Evolutionary conservation across 2,113 vertebrate genomes (phyloP).

Genomic region (Microcebus murinus): DNA sequence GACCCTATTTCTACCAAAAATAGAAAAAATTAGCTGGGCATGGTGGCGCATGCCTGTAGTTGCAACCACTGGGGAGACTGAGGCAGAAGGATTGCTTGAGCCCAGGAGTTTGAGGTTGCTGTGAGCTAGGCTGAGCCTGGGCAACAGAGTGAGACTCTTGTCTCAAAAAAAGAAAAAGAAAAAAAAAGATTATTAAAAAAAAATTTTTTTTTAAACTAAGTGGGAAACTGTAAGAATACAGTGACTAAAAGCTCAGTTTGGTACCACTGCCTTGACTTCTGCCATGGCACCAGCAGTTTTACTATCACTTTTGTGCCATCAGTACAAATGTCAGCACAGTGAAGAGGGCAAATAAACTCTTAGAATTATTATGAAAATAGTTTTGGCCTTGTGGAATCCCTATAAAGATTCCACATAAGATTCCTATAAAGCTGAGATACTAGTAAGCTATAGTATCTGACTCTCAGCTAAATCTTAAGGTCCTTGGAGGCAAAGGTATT

Average conservation of each 20-base stretch:
- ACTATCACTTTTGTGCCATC: background rate
- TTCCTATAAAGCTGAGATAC: background rate
- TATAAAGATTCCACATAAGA: background rate
- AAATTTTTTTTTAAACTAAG: background rate
- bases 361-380: slow-evolving; percentile 21
- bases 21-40: too few relatives aligned
- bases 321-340: background rate
- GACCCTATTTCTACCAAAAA: too few relatives aligned
- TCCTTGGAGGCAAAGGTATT: background rate
- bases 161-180: too few relatives aligned
- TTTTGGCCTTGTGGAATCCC: background rate
- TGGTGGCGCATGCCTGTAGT: too few relatives aligned
- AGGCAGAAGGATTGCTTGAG: too few relatives aligned
- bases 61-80: too few relatives aligned
- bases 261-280: background rate
- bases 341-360: background rate
- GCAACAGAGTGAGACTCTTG: too few relatives aligned
- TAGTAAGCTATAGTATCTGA: background rate
- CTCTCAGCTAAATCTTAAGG: background rate
- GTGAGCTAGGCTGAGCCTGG: too few relatives aligned
- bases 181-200: too few relatives aligned
- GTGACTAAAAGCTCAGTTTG: background rate
- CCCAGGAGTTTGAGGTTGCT: too few relatives aligned
- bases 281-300: background rate
- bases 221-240: background rate